These are phyloP conservation scores for Xenopus petersii DNA, from an alignment of 2,797 vertebrate species.

Conservation along the genomic window DNA sequence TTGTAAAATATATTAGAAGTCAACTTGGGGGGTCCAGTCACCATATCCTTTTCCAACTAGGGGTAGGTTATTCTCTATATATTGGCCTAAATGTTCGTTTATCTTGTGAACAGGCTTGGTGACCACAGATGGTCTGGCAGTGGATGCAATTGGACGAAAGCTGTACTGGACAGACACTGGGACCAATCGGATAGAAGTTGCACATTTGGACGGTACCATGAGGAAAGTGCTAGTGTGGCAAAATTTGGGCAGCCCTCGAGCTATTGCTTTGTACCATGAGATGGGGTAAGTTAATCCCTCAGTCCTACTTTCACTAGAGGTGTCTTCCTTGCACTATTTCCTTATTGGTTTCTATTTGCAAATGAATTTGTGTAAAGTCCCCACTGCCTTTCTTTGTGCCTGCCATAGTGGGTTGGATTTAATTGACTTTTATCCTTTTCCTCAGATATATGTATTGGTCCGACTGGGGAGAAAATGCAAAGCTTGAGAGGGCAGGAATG, in stretches of 20 bases:
- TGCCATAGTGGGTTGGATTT: too few relatives aligned
- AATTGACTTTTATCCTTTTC: conserved; percentile 9
- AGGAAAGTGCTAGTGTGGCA: conserved; percentile 94
- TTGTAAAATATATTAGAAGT: too few relatives aligned
- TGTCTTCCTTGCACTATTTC: too few relatives aligned
- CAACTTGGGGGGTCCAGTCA: too few relatives aligned
- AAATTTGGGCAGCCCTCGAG: conserved; percentile 91
- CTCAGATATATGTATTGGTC: conserved; percentile 95
- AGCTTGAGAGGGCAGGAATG: conserved; percentile 92
- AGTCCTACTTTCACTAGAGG: too few relatives aligned
- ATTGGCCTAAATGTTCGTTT: conserved; percentile 30
- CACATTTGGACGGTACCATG: conserved; percentile 94
- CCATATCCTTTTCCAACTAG: too few relatives aligned
- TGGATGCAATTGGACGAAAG: conserved; percentile 89
- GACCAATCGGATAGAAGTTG: conserved; percentile 95
- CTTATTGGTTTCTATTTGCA: too few relatives aligned
- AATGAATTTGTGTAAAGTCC: too few relatives aligned
- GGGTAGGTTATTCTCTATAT: too few relatives aligned
- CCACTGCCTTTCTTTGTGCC: too few relatives aligned
- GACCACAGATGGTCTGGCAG: conserved; percentile 92
- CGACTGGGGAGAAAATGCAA: conserved; percentile 95
- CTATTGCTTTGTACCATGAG: conserved; percentile 94
- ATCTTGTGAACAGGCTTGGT: conserved; percentile 73
- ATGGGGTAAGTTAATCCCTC: conserved; percentile 79
- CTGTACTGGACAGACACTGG: conserved; percentile 97